phyloP scores from a whole-genome alignment of 1,140 invertebrate genomes.

The Coelopa frigida region DNA sequence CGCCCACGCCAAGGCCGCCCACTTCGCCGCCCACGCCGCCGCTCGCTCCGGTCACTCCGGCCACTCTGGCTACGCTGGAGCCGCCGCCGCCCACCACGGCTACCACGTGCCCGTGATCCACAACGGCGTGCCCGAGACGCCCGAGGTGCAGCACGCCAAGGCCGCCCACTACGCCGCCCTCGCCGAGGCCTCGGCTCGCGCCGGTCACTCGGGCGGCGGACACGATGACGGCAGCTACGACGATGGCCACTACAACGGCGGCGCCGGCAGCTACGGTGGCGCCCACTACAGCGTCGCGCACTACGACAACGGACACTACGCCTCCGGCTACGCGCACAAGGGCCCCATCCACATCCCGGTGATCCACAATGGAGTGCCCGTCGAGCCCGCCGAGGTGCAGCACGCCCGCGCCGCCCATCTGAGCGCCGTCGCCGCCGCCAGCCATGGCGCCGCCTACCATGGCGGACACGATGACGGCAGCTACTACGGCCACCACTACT shows the following conservation, averaged over 20 bases:
- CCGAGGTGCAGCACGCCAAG: conserved; percentile 54
- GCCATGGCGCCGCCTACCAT: conserved; percentile 19
- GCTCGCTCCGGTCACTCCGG: conserved; percentile 27
- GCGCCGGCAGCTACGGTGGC: conserved; percentile 22
- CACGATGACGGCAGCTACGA: conserved; percentile 35
- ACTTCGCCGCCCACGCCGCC: conserved; percentile 35
- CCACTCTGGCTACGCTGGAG: conserved; percentile 15
- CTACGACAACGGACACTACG: conserved; percentile 20
- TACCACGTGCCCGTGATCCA: conserved; percentile 46
- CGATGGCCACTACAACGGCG: conserved; percentile 21
- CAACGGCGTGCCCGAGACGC: conserved; percentile 52
- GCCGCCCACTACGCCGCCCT: conserved; percentile 52
- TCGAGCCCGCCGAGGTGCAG: conserved; percentile 54
- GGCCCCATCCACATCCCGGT: conserved; percentile 46
- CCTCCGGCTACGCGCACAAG: conserved; percentile 34
- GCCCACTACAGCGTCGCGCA: conserved; percentile 23
- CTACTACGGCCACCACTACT: conserved; percentile 35
- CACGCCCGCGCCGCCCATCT: conserved; percentile 54
- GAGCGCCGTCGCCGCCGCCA: conserved; percentile 48
- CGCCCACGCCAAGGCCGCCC: conserved; percentile 40
- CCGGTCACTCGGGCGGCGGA: conserved; percentile 13
- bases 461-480: conserved; percentile 34
- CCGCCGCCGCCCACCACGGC: conserved; percentile 16
- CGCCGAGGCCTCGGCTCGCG: conserved; percentile 45
- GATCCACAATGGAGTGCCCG: conserved; percentile 50